Conservation (phyloP, 2,797 vertebrate species). For the Carcharodon carcharias region DNA sequence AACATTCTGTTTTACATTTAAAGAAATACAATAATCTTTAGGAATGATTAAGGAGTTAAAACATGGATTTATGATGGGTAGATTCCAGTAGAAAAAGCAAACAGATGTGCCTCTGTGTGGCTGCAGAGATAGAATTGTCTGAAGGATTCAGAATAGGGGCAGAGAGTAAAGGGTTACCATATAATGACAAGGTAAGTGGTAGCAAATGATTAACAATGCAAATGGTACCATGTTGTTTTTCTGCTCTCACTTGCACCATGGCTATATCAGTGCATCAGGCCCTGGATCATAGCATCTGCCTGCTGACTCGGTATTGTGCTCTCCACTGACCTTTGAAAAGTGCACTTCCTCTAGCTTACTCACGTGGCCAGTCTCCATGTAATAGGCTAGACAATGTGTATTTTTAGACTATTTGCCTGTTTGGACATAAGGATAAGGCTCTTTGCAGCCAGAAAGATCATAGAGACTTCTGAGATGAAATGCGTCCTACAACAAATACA, state of each 20-base stretch:
- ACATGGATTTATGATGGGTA: not conserved
- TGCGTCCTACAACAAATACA: not conserved
- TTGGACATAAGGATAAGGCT: too few relatives aligned
- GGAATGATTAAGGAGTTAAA: not conserved
- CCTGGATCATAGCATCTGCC: not conserved
- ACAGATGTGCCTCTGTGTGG: not conserved
- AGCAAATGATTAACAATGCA: not conserved
- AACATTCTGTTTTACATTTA: conserved; percentile 17
- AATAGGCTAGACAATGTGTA: not conserved
- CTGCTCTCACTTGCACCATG: not conserved
- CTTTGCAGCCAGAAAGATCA: not conserved
- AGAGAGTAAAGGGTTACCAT: not conserved
- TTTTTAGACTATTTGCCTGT: not conserved
- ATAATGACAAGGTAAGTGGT: not conserved
- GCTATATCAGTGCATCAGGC: not conserved
- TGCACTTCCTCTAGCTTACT: not conserved
- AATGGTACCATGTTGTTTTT: not conserved
- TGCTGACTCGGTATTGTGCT: not conserved
- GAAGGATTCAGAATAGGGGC: not conserved
- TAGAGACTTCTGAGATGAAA: not conserved
- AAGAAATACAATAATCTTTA: not conserved
- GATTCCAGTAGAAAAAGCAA: not conserved
- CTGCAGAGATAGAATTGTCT: not conserved
- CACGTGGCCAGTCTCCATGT: not conserved
- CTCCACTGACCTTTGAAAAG: not conserved